Percentiles rank a stretch among this genome's conserved stretches.
Conservation (phyloP, 2,888 invertebrate species). For the Endotricha flammealis region DNA sequence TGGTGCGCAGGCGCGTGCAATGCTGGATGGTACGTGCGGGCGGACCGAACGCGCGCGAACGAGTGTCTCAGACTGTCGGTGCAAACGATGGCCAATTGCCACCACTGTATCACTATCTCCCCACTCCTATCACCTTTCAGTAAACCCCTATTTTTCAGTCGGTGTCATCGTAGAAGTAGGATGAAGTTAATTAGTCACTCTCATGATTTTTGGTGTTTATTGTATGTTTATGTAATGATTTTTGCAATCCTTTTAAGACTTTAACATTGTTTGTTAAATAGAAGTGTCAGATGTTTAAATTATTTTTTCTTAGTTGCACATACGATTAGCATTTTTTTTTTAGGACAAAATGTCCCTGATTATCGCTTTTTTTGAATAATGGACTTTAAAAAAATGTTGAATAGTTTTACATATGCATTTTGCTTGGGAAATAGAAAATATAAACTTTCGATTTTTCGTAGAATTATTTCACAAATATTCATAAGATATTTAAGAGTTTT, state of each 20-base stretch:
- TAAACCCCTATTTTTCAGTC: constrained; percentile 9
- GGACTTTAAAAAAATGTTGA: too few species aligned
- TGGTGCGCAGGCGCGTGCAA: constrained; percentile 21
- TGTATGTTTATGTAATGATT: constrained; percentile 7
- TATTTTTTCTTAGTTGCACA: too few species aligned
- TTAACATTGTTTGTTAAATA: not conserved
- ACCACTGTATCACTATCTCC: constrained; percentile 18
- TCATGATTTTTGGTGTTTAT: constrained; percentile 9
- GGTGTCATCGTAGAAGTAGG: constrained; percentile 4
- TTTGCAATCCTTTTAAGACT: too few species aligned
- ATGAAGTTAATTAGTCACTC: constrained; percentile 8
- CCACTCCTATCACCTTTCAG: constrained; percentile 15
- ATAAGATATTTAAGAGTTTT: too few species aligned
- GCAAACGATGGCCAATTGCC: constrained; percentile 25
- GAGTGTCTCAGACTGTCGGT: constrained; percentile 39
- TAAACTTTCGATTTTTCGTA: too few species aligned
- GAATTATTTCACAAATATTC: too few species aligned
- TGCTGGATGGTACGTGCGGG: constrained; percentile 47
- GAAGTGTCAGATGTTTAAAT: too few species aligned
- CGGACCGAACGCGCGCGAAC: constrained; percentile 51
- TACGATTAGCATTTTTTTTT: too few species aligned
- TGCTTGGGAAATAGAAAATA: too few species aligned
- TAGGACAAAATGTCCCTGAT: too few species aligned
- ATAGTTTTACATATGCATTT: too few species aligned
- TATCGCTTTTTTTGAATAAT: too few species aligned